A percentile compares a stretch with the other conserved stretches of the same genome.
Evolutionary conservation across 1,140 invertebrate species (phyloP).

Genomic region (Trachymyrmex cornetzi): DNA sequence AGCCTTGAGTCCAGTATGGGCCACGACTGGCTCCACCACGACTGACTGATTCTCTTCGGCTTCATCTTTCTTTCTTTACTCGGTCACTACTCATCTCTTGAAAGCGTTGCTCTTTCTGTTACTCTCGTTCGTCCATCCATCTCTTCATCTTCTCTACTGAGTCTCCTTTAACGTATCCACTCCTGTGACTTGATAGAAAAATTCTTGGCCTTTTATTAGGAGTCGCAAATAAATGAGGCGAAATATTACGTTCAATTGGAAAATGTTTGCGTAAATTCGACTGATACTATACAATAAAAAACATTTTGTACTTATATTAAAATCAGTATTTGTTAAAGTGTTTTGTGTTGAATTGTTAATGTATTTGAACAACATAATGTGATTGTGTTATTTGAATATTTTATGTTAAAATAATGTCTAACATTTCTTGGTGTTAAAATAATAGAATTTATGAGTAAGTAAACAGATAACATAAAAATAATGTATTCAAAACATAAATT

Average conservation of each 20-base stretch:
- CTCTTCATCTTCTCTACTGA: slow-evolving; percentile 24
- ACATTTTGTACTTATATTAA: too few species aligned
- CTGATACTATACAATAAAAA: too few species aligned
- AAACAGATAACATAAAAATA: too few species aligned
- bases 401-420: too few species aligned
- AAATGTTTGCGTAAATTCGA: not conserved
- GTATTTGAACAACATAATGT: too few species aligned
- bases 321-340: too few species aligned
- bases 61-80: slow-evolving; percentile 33
- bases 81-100: slow-evolving; percentile 47
- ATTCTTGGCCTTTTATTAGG: not conserved
- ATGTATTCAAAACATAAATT: too few species aligned
- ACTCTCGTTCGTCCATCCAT: slow-evolving; percentile 48
- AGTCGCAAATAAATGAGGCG: not conserved
- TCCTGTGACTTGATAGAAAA: slow-evolving; percentile 3
- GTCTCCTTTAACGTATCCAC: not conserved
- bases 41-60: slow-evolving; percentile 64
- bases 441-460: too few species aligned
- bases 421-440: too few species aligned
- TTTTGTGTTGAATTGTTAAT: too few species aligned
- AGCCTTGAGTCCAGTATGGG: slow-evolving; percentile 70
- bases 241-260: not conserved
- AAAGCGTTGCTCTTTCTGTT: slow-evolving; percentile 50
- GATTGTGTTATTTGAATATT: too few species aligned
- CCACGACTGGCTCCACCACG: slow-evolving; percentile 54